Evolutionary conservation across 2,797 vertebrate genomes (phyloP), one percentile per base, ranked within the genome.

Genomic region (Discoglossus pictus): DNA sequence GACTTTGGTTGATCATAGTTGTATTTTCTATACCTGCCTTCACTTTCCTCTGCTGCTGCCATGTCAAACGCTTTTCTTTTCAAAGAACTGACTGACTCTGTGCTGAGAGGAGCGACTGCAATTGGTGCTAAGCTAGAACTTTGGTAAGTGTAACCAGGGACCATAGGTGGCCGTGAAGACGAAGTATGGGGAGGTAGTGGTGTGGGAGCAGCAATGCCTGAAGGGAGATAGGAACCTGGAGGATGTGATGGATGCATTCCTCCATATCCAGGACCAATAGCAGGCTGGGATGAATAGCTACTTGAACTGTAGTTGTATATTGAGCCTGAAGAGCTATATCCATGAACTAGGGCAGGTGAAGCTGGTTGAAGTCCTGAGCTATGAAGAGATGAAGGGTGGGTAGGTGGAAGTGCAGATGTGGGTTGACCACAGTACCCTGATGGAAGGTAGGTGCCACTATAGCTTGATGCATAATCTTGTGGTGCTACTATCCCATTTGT

Each of bases 41-140:
- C 88, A 0, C 71, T 83, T 0, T 92, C 92, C 0, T 91, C 92
- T 12, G 92, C 90, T 0, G 86, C 73, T 1, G 80, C 80, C 84
- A 95, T 86, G 66, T 95, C 95, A 6, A 93, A 93, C 0, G 92
- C 95, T 78, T 97, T 99, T 73, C 96, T 92, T 86, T 99, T 98
- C 75, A 97, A 79, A 3, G 90, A 72, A 5, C 83, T 85, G 1
- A 83, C 85, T 0, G 79, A 70, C 38, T 86, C 87, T 0, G 78
- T 79, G 65, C 76, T 79, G 0, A 84, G 50, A 0, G 82, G 76
- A 0, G 83, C 74, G 59, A 82, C 73, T 0, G 82, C 27, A 39
- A 81, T 50, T 0, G 80, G 43, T 3, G 74, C 42, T 38, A 92
- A 75, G 6, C 81, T 82, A 0, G 87, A 73, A 1, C 85, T 88